Conservation (phyloP, 2,888 invertebrate species). For the Opisthograptis luteolata region DNA sequence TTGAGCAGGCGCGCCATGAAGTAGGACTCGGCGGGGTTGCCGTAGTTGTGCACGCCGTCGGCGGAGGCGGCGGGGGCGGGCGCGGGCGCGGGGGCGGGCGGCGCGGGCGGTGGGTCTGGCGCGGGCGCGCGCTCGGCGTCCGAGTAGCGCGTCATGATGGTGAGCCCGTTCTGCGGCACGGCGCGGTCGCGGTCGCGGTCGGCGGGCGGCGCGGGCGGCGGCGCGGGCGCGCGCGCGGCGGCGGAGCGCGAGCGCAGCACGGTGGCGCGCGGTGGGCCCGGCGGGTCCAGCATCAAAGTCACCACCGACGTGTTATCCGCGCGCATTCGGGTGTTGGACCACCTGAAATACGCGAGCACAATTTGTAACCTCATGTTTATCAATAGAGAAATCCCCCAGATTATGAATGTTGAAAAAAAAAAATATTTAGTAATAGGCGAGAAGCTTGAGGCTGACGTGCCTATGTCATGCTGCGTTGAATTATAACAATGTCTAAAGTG, state of each 20-base stretch:
- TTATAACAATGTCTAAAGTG: no score
- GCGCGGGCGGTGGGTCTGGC: conserved; percentile 38
- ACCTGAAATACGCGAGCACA: conserved; percentile 78
- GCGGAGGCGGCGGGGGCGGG: conserved; percentile 48
- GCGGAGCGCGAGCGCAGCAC: conserved; percentile 77
- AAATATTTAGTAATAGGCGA: no score
- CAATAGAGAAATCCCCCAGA: no score
- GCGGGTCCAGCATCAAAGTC: conserved; percentile 94
- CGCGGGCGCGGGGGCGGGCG: conserved; percentile 54
- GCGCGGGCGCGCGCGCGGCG: conserved; percentile 36
- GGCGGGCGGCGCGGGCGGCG: conserved; percentile 26
- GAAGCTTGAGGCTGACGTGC: no score
- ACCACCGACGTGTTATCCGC: conserved; percentile 99
- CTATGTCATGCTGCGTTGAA: no score
- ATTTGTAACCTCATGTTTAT: no score
- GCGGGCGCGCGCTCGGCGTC: conserved; percentile 59
- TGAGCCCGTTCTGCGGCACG: conserved; percentile 74
- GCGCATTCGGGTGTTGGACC: conserved; percentile 93
- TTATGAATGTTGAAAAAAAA: no score
- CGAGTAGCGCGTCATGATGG: conserved; percentile 78
- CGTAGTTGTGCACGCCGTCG: conserved; percentile 69
- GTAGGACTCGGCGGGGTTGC: conserved; percentile 77
- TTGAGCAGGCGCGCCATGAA: conserved; percentile 76
- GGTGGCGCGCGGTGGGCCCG: conserved; percentile 90
- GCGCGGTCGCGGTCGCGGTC: conserved; percentile 35